Evolutionary conservation across 1,140 invertebrate genomes (phyloP), one percentile per base, ranked within the genome.

Genomic region (Bombus confusus): DNA sequence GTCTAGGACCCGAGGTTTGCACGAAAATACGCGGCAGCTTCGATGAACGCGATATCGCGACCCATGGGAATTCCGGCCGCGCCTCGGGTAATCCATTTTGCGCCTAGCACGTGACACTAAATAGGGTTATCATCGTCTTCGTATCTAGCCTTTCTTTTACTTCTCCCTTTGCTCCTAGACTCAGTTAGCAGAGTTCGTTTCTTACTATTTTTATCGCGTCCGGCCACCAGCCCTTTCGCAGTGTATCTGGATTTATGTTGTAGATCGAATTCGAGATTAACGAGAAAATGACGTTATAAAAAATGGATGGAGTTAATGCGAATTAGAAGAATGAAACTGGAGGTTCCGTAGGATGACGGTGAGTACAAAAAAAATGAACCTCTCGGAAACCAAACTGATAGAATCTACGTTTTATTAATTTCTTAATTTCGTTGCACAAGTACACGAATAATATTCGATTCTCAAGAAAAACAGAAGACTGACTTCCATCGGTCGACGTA

Each of bases 41-140:
- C 86, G 85, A 78, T 78, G 69, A 90, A 89, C 88, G 88, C 87
- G 91, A 92, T 90, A 88, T 80, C 80, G 69, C 41, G 68, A 73
- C 71, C 68, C 57, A 31, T 77, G 71, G 88, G 86, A 85, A 86
- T 84, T 77, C 79, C 47, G n/a, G 59, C 81, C 64, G 72, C 85
- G 75, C 84, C 69, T 72, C 43, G 39, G 74, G 82, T 83, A 87
- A 88, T 85, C 90, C 86, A 85, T 90, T 90, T 89, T 90, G 84
- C 76, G 80, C 78, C 34, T 75, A 82, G 76, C 85, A 78, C 78
- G 80, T 76, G 31, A 64, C 78, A 64, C 72, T 59, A 86, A 89
- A 86, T 82, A 80, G 62, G 52, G 79, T 83, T 87, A 87, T 72
- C 85, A 87, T 87, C 76, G 87, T 68, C 41, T 74, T 62, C 75